Conservation (phyloP, 2,797 vertebrate genomes). For the Thamnophis elegans region DNA sequence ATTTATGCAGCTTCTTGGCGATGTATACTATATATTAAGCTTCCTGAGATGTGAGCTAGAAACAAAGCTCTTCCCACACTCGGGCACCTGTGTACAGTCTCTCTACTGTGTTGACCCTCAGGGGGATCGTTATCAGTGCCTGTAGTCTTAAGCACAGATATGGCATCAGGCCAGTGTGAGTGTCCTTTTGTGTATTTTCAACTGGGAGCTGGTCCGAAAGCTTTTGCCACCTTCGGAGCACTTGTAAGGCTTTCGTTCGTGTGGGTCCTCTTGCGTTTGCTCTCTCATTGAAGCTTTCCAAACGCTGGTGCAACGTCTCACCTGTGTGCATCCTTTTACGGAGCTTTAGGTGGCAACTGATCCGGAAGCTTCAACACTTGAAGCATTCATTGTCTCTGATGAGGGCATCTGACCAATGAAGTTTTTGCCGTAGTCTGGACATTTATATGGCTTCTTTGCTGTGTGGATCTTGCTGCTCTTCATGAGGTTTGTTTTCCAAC, state of each 20-base stretch:
- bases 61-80: neutral
- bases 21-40: neutral
- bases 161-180: neutral
- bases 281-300: conserved; percentile 7
- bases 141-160: neutral
- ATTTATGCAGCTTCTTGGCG: neutral
- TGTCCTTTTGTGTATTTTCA: neutral
- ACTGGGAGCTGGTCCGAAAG: conserved; percentile 21
- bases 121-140: neutral
- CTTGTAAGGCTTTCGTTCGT: neutral
- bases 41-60: conserved; percentile 12
- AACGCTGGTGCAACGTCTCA: neutral
- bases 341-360: neutral
- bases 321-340: neutral
- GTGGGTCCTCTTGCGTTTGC: neutral
- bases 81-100: neutral
- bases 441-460: neutral
- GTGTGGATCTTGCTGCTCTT: neutral
- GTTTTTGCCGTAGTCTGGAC: neutral
- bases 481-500: neutral
- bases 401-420: neutral
- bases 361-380: neutral
- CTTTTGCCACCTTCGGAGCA: conserved; percentile 1
- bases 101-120: neutral
- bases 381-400: neutral